These are phyloP conservation scores for Sebastes diploproa DNA, from an alignment of 2,797 vertebrate genomes.

Conservation along the genomic window DNA sequence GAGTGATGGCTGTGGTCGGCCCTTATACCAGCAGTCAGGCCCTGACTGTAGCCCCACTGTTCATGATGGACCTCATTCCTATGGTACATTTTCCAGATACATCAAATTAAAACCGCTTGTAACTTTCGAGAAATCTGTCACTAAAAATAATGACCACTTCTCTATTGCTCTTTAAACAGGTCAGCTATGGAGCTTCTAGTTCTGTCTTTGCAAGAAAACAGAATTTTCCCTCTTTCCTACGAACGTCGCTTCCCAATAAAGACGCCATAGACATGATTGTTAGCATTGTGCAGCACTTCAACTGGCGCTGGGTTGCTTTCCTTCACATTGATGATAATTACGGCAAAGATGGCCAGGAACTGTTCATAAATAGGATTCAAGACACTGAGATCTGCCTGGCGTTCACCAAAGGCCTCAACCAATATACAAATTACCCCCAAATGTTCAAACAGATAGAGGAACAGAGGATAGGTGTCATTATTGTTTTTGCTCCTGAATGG, in stretches of 20 bases:
- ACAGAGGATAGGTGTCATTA: conserved; percentile 62
- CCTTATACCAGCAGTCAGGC: conserved; percentile 54
- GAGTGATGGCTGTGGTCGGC: conserved; percentile 70
- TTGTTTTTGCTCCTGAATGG: conserved; percentile 73
- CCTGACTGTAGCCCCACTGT: conserved; percentile 60
- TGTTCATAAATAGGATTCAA: conserved; percentile 65
- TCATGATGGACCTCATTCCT: conserved; percentile 68
- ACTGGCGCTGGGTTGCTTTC: conserved; percentile 88
- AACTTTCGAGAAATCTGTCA: not conserved
- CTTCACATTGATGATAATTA: conserved; percentile 78
- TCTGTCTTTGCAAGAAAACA: conserved; percentile 67
- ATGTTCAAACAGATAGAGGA: conserved; percentile 66
- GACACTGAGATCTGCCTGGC: conserved; percentile 77
- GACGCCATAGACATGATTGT: conserved; percentile 79
- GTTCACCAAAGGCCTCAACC: conserved; percentile 67
- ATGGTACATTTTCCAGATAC: conserved; percentile 68
- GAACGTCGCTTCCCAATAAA: conserved; percentile 81
- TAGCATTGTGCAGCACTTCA: conserved; percentile 77
- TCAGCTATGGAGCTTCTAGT: conserved; percentile 75
- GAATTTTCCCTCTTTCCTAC: conserved; percentile 83
- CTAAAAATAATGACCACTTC: not conserved
- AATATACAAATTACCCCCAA: conserved; percentile 7
- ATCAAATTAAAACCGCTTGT: conserved; percentile 32
- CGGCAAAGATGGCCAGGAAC: conserved; percentile 59
- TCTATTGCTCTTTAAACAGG: conserved; percentile 52